Evolutionary conservation across 2,888 invertebrate genomes (phyloP), one percentile per base, ranked within the genome.

Genomic region (Eutolmus rufibarbis): DNA sequence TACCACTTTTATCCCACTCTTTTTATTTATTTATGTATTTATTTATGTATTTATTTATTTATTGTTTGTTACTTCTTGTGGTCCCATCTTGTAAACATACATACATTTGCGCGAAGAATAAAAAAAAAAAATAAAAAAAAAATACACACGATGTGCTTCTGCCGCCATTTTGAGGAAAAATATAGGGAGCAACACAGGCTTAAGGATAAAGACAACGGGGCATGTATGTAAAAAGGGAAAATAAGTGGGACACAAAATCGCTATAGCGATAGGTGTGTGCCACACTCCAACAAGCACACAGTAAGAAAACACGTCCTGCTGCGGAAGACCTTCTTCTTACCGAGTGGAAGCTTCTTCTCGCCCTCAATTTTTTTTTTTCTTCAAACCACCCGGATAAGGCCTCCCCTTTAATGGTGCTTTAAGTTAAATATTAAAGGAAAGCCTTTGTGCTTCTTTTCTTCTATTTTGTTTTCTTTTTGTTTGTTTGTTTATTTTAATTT

Each of bases 121-220:
- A 43, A 43, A 43, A 43, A 43, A 16, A 46, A 5, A 46, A 4
- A 14, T 28, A 43, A 9, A 14, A 43, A 14, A 43, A 4, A 82
- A 19, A 84, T 51, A 84, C 66, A 28, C 28, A 84, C 82, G 82
- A 19, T 66, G 66, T 46, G 57, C 82, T 84, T 19, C 57, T 84
- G 82, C 82, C 66, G 82, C 82, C 82, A 84, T 84, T 57, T 84
- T 84, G 82, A 79, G 51, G 51, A 51, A 79, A 79, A 82, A 82
- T 46, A 84, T 66, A 84, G 57, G 37, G 57, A 84, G 66, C 82
- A 84, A 84, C 37, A 66, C 57, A 84, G 82, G 82, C 57, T 84
- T 57, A 84, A 66, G 56, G 40, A 84, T 66, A 84, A 84, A 34
- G 82, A 66, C 82, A 84, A 84, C 82, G 66, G 66, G 66, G 66